Base-by-base conservation (phyloP, 2,113 vertebrate species). In the Noturus placidus region DNA sequence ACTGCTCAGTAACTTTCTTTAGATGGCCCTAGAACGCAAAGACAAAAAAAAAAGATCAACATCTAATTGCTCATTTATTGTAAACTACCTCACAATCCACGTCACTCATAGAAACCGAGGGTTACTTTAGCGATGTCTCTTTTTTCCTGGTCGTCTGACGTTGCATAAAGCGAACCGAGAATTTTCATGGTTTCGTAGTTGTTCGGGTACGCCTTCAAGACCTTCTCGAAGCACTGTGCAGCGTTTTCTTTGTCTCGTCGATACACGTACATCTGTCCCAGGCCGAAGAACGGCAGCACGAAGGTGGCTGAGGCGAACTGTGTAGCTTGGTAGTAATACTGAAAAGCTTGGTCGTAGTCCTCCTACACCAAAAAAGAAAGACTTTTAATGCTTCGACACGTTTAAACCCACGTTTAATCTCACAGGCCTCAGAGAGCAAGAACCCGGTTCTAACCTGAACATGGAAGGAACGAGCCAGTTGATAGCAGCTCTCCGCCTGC, bases 101-200 rank as follows among this genome's bases (percentile, higher is more conserved):
- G 56, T 76, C 42, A 59, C 14, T 50, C 0, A 30, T 22, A 19
- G 46, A 67, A 22, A 42, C 50, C 22, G 15, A 25, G 54, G 30
- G 93, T 27, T 92, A 99, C 98, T 95, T 99, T 99, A 0, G 98
- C 98, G 85, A 98, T 97, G 90, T 99, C 98, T 92, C 98, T 93
- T 93, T 99, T 99, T 90, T 99, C 98, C 92, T 99, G 98, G 92
- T 99, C 98, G 86, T 99, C 98, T 52, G 97, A 99, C 25, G 97
- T 97, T 9, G 98, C 98, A 83, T 99, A 99, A 20, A 99, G 97
- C 19, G 98, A 99, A 6, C 98, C 98, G 83, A 99, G 96, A 92
- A 99, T 99, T 92, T 99, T 99, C 98, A 99, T 99, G 5, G 98
- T 99, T 92, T 99, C 98, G 0, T 99, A 99, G 93, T 99, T 99